A percentile compares a stretch with the other conserved stretches of the same genome.
Conservation (phyloP, 2,888 invertebrate species). For the Drosophila recens region DNA sequence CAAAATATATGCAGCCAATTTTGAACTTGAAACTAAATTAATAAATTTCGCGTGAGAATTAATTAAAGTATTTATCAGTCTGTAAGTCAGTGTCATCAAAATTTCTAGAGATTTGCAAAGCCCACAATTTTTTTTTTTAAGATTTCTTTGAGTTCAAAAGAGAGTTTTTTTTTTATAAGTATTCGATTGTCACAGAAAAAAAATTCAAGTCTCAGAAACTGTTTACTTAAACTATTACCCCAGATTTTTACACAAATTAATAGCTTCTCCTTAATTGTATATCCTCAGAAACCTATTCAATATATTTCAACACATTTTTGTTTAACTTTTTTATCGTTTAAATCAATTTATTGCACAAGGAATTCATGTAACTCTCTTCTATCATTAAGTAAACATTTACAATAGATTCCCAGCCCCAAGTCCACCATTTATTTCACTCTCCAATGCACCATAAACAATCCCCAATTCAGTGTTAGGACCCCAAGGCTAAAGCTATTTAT, state of each 20-base stretch:
- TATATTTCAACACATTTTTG: too few relatives aligned
- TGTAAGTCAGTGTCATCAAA: not conserved
- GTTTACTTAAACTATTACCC: too few relatives aligned
- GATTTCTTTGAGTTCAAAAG: too few relatives aligned
- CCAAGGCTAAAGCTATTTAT: slow-evolving; percentile 3
- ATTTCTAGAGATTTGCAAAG: too few relatives aligned
- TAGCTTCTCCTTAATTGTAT: not conserved
- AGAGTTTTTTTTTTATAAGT: too few relatives aligned
- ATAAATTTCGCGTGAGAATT: too few relatives aligned
- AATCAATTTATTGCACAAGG: not conserved
- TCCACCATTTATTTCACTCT: not conserved
- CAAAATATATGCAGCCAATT: not conserved
- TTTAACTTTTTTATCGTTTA: not conserved
- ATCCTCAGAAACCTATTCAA: not conserved
- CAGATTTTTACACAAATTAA: too few relatives aligned
- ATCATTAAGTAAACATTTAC: not conserved
- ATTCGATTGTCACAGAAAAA: too few relatives aligned
- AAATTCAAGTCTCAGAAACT: too few relatives aligned
- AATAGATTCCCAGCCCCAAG: not conserved
- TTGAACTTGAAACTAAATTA: not conserved
- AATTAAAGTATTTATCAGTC: not conserved
- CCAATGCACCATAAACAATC: not conserved
- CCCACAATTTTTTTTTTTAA: too few relatives aligned
- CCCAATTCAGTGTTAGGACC: not conserved
- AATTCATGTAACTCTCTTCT: not conserved